phyloP scores from a whole-genome alignment of 1,140 invertebrate species.

The Olivierus martensii region DNA sequence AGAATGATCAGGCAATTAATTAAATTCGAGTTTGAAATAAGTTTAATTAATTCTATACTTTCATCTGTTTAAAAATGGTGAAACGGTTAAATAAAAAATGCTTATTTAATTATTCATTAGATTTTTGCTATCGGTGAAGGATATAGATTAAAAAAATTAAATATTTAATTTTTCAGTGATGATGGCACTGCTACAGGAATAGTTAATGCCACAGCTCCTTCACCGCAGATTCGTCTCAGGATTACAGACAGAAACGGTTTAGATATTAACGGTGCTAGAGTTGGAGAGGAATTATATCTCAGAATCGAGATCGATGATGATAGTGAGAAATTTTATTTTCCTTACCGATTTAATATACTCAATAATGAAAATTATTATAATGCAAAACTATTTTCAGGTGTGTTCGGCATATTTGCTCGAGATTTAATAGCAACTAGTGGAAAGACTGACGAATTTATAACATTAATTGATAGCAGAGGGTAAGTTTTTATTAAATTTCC shows the following conservation, averaged over 20 bases:
- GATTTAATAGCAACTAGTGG: constrained; percentile 40
- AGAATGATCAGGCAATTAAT: no score
- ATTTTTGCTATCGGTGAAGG: no score
- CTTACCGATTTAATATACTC: background rate
- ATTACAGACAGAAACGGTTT: constrained; percentile 27
- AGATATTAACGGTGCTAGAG: constrained; percentile 27
- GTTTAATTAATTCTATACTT: no score
- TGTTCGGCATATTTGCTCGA: constrained; percentile 38
- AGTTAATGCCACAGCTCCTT: constrained; percentile 31
- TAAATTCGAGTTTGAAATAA: no score
- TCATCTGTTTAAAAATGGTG: no score
- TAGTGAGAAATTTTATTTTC: constrained; percentile 7
- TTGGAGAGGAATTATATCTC: constrained; percentile 29
- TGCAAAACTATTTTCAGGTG: constrained; percentile 26
- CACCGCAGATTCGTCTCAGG: constrained; percentile 28
- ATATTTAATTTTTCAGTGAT: background rate
- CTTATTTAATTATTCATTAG: no score
- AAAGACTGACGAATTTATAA: constrained; percentile 34
- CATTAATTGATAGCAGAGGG: constrained; percentile 33
- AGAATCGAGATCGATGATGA: constrained; percentile 30
- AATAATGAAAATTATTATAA: background rate
- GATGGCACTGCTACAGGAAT: constrained; percentile 21
- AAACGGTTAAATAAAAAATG: no score
- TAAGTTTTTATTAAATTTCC: background rate
- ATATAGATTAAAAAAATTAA: no score